Base-by-base conservation (phyloP, 2,888 invertebrate species). In the Mythimna ferrago region DNA sequence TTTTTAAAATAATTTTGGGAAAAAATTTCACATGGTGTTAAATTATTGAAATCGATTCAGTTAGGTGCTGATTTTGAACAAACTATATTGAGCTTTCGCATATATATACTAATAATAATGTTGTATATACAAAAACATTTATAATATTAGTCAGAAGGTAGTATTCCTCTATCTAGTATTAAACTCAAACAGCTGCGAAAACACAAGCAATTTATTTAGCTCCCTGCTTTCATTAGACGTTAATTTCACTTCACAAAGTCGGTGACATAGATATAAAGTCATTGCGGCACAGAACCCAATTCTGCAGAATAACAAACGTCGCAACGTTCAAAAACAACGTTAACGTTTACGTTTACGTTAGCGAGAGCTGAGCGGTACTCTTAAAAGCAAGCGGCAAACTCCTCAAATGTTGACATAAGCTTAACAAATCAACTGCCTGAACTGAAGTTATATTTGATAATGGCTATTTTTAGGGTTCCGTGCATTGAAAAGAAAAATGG, bases 331-430 rank as follows among this genome's bases (percentile, higher is more conserved):
- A 76, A 81, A 86, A 86, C 81, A 86, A 79, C 73, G 76, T 83
- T 80, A 54, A 57, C 73, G 76, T 82, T 80, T 63, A 51, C 72
- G 68, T 78, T 66, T 63, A 51, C 72, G 68, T 78, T 66, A 48
- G 69, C 69, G 61, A 66, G 41, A 66, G 62, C 63, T 66, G 54
- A 87, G 71, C 75, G 72, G 66, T 78, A 75, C 76, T 76, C 82
- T 86, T 78, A 77, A 76, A 83, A 74, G 67, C 76, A 85, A 78
- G 73, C 83, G 85, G 65, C 82, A 77, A 84, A 71, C 80, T 76
- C 53, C 67, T 63, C 82, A 87, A 89, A 89, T 88, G 86, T 88
- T 90, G 86, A 87, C 87, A 82, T 76, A 82, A 85, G 73, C 61
- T 83, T 84, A 85, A 87, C 85, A 88, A 88, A 89, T 87, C 84